phyloP scores from a whole-genome alignment of 2,113 vertebrate species.

The Sterrhoptilus dennistouni region DNA sequence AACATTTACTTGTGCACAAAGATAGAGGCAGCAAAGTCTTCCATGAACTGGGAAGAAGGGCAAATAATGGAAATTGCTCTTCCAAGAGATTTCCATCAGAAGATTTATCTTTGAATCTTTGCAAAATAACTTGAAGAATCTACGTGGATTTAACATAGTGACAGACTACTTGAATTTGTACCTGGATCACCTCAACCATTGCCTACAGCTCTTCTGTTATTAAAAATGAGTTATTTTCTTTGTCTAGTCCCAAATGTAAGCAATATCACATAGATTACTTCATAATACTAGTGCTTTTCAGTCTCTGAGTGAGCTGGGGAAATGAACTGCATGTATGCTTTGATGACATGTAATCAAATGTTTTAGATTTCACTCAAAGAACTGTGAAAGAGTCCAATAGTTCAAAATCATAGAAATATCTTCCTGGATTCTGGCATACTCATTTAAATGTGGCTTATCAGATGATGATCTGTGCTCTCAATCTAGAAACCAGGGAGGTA shows the following conservation, averaged over 20 bases:
- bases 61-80: neutral
- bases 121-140: constrained; percentile 31
- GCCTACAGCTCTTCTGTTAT: constrained; percentile 53
- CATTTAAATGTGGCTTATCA: constrained; percentile 31
- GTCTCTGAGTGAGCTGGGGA: neutral
- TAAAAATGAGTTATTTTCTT: constrained; percentile 32
- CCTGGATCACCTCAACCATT: constrained; percentile 1
- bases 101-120: neutral
- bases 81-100: neutral
- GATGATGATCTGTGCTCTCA: neutral
- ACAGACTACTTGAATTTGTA: constrained; percentile 34
- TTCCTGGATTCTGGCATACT: constrained; percentile 5
- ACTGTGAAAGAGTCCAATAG: constrained; percentile 39
- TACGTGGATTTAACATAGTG: constrained; percentile 2
- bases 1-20: neutral
- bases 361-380: constrained; percentile 54
- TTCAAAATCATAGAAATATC: constrained; percentile 26
- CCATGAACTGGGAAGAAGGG: neutral
- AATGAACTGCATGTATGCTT: constrained; percentile 20
- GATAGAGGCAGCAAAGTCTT: neutral
- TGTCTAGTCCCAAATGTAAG: constrained; percentile 1
- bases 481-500: neutral
- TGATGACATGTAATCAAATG: constrained; percentile 50
- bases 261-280: constrained; percentile 53
- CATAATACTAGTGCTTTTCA: constrained; percentile 41